Conservation (phyloP, 2,888 invertebrate genomes). For the Scaptomyza caliginosa region DNA sequence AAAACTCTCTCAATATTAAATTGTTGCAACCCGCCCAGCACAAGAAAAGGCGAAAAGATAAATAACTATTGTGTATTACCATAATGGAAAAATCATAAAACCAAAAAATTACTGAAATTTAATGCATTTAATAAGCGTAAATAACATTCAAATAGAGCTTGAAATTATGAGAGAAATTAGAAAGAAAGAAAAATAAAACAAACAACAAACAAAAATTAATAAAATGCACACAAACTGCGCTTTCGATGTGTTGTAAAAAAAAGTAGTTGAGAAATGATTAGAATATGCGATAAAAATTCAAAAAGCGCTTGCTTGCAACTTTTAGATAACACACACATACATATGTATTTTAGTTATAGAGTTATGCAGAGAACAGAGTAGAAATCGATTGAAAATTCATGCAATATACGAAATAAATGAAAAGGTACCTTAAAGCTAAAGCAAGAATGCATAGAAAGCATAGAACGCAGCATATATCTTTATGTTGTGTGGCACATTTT, state of each 20-base stretch:
- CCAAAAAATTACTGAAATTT: conserved; percentile 64
- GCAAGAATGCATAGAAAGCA: conserved; percentile 16
- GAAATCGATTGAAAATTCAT: conserved; percentile 22
- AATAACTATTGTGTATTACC: conserved; percentile 22
- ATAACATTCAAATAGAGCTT: conserved; percentile 71
- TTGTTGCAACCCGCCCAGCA: conserved; percentile 31
- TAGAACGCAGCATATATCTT: conserved; percentile 12
- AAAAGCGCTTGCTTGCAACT: conserved; percentile 40
- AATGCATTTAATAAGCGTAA: conserved; percentile 76
- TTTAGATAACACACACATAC: conserved; percentile 11
- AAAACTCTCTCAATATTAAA: conserved; percentile 21
- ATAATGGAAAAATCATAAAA: not conserved
- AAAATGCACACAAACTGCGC: conserved; percentile 53
- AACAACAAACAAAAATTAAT: conserved; percentile 16
- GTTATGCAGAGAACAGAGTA: conserved; percentile 20
- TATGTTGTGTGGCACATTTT: conserved; percentile 23
- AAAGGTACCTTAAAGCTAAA: conserved; percentile 44
- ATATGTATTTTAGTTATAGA: conserved; percentile 35
- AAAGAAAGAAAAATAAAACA: no score
- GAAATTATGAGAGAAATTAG: conserved; percentile 34
- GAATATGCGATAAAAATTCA: conserved; percentile 4
- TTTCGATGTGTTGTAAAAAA: conserved; percentile 68
- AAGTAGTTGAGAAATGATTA: conserved; percentile 46
- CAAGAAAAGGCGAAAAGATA: conserved; percentile 13
- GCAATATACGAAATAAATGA: conserved; percentile 4